Evolutionary conservation across 2,113 vertebrate genomes (phyloP).

Genomic region (Datnioides undecimradiatus): DNA sequence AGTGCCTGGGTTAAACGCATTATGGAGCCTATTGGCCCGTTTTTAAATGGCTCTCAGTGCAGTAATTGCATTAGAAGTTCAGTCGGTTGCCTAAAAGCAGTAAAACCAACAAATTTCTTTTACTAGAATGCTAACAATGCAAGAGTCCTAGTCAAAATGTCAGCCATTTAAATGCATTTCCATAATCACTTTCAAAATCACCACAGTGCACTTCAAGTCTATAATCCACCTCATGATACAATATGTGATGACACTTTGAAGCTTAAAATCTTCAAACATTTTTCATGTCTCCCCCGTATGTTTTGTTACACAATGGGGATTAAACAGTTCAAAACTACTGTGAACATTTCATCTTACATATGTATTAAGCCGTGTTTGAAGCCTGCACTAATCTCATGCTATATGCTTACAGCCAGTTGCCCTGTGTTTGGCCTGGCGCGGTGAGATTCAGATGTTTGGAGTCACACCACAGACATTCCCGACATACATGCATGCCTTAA

Average conservation of each 20-base stretch:
- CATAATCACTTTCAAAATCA: neutral
- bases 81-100: neutral
- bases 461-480: constrained; percentile 71
- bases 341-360: neutral
- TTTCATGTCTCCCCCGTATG: neutral
- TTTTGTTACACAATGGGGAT: neutral
- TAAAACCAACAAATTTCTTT: neutral
- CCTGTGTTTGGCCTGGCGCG: neutral
- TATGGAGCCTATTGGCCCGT: neutral
- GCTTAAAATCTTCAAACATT: neutral
- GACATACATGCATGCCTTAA: constrained; percentile 42
- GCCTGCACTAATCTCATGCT: constrained; percentile 6
- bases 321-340: neutral
- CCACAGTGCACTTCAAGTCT: neutral
- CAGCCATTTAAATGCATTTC: neutral
- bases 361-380: neutral
- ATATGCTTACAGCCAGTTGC: neutral
- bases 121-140: neutral
- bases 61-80: neutral
- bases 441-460: constrained; percentile 60
- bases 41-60: neutral
- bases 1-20: neutral
- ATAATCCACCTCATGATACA: neutral
- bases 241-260: neutral
- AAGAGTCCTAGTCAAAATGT: neutral